Conservation (phyloP, 2,888 invertebrate species). For the Ornithoptera priamus region DNA sequence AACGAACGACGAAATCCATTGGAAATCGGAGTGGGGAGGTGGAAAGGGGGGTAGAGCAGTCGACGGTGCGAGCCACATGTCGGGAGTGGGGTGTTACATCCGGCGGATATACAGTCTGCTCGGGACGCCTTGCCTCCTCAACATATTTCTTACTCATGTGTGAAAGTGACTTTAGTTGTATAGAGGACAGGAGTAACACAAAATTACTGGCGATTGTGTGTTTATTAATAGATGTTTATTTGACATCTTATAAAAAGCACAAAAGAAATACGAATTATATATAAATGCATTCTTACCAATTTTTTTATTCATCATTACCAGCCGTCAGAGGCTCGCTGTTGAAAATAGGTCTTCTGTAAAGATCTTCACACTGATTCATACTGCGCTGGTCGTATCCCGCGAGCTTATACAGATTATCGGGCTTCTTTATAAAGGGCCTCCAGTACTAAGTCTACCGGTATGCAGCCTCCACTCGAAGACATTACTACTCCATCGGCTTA, state of each 20-base stretch:
- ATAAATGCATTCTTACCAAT: no score
- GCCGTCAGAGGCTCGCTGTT: no score
- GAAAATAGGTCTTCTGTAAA: no score
- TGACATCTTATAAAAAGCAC: neutral
- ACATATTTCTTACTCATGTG: conserved; percentile 41
- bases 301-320: no score
- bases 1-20: conserved; percentile 49
- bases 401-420: no score
- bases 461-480: no score
- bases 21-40: conserved; percentile 49
- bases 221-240: conserved; percentile 11
- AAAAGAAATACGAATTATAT: neutral
- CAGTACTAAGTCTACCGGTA: no score
- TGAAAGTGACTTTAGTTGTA: conserved; percentile 30
- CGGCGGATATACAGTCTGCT: conserved; percentile 56
- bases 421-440: no score
- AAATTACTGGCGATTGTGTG: conserved; percentile 22
- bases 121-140: conserved; percentile 47
- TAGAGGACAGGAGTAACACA: conserved; percentile 15
- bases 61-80: conserved; percentile 11
- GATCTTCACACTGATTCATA: no score
- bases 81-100: conserved; percentile 35
- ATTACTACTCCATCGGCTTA: no score
- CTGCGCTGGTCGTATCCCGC: no score
- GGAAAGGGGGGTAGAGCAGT: conserved; percentile 30